Conservation (phyloP, 2,888 invertebrate genomes). For the Leucophora obtusa region DNA sequence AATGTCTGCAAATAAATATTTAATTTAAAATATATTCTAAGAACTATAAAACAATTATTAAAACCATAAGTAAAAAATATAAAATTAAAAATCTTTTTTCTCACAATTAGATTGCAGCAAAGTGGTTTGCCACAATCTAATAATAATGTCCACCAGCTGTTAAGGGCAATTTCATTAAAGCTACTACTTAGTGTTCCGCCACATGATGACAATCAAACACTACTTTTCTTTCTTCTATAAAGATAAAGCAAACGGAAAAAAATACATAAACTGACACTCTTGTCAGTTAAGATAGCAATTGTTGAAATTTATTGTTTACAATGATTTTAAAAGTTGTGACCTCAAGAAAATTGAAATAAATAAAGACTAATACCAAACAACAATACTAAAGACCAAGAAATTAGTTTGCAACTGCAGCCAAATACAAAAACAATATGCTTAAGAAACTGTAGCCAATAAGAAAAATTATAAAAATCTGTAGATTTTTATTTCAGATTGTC, state of each 20-base stretch:
- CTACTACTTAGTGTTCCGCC: constrained; percentile 4
- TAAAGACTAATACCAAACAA: not conserved
- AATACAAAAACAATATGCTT: not conserved
- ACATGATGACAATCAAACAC: constrained; percentile 3
- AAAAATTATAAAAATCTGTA: not conserved
- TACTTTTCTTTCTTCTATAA: no score
- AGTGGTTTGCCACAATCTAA: not conserved
- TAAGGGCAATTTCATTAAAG: constrained; percentile 6
- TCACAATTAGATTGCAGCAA: no score
- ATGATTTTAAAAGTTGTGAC: constrained; percentile 46
- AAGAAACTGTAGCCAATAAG: not conserved
- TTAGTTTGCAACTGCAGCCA: not conserved
- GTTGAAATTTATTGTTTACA: constrained; percentile 44
- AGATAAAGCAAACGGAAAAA: not conserved
- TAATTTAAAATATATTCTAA: no score
- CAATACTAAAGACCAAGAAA: not conserved
- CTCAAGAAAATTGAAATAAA: constrained; percentile 14
- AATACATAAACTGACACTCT: not conserved
- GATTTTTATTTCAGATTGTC: not conserved
- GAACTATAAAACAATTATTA: no score
- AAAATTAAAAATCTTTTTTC: not conserved
- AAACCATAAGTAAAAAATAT: no score
- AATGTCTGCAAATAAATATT: no score
- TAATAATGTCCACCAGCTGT: constrained; percentile 14
- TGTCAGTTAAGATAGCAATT: not conserved